A percentile compares a stretch with the other conserved stretches of the same genome.
Evolutionary conservation across 2,888 invertebrate genomes (phyloP).

Genomic region (Tipula vernalis): DNA sequence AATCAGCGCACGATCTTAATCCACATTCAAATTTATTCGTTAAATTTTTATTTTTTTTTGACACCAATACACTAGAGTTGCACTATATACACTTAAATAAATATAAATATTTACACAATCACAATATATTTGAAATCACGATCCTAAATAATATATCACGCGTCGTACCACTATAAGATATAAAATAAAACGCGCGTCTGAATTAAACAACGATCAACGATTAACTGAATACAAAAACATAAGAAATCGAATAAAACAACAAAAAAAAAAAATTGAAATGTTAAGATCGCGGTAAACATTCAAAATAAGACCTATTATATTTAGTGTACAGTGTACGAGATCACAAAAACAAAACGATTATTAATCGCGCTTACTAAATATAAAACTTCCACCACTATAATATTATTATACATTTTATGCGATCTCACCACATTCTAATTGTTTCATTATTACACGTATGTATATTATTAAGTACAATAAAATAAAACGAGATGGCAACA

Average conservation of each 20-base stretch:
- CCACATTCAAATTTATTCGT: background rate
- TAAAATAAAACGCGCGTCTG: background rate
- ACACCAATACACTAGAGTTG: background rate
- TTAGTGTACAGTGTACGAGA: background rate
- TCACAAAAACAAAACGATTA: background rate
- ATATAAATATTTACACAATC: background rate
- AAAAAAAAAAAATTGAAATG: background rate
- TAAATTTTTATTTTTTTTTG: background rate
- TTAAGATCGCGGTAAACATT: background rate
- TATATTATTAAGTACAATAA: background rate
- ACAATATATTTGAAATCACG: background rate
- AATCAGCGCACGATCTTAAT: background rate
- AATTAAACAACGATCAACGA: background rate
- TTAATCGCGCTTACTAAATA: background rate
- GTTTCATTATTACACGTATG: background rate
- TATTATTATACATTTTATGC: background rate
- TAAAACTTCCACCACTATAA: background rate
- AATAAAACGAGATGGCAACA: background rate
- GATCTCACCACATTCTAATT: conserved; percentile 4
- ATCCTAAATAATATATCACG: background rate
- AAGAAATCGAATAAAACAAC: background rate
- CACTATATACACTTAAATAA: background rate
- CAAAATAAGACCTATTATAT: background rate
- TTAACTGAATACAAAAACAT: background rate
- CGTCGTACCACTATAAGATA: background rate